Base-by-base conservation (phyloP, 2,113 vertebrate genomes). In the Hippocampus mohnikei region DNA sequence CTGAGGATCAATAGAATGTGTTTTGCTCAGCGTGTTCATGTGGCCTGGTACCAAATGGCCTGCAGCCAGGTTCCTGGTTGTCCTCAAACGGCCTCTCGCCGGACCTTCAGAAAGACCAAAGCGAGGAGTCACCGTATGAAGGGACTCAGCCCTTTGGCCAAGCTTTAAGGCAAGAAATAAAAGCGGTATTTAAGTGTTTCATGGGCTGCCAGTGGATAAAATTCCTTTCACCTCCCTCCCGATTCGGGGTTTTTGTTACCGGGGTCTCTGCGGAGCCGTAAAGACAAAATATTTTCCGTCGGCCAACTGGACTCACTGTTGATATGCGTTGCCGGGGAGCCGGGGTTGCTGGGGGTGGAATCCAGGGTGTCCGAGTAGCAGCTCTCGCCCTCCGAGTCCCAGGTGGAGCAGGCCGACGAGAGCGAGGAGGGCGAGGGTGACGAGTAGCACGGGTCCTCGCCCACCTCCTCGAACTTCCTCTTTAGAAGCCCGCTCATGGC, bases 401-500 rank as follows among this genome's bases (percentile, higher is more conserved):
- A 96, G 76, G 92, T 92, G 6, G 94, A 96, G 25, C 91, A 93
- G 84, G 88, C 90, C 0, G 94, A 95, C 72, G 94, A 94, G 15
- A 94, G 91, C 59, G 94, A 94, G 70, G 94, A 95, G 58, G 95
- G 94, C 4, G 94, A 97, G 13, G 94, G 93, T 8, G 94, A 98
- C 75, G 94, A 96, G 92, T 94, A 95, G 73, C 90, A 90, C 8
- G 89, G 92, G 85, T 96, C 94, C 83, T 93, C 95, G 62, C 95
- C 95, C 92, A 97, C 88, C 91, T 95, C 95, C 88, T 96, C 94
- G 16, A 95, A 96, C 88, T 98, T 99, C 91, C 96, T 94, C 92
- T 99, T 98, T 81, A 95, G 90, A 67, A 94, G 85, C 73, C 94
- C 95, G 3, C 94, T 94, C 96, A 99, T 98, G 93, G 91, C 85